Evolutionary conservation across 64 coral and sea anemone genomes (phyloP).

Genomic region (Montipora capricornis): DNA sequence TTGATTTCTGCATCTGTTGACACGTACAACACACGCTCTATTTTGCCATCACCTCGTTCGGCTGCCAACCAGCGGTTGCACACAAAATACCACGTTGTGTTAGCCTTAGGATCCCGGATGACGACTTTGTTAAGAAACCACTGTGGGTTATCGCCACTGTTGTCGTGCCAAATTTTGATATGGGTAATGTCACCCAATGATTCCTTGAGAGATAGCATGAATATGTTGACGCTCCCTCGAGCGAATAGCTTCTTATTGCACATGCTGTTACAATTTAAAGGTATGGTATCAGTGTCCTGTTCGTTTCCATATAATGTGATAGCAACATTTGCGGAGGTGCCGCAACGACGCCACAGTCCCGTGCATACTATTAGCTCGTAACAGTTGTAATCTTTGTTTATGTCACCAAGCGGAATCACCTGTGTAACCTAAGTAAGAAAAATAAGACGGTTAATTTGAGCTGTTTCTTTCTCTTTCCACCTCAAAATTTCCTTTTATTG

Average conservation of each 20-base stretch:
- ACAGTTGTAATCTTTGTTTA: constrained; percentile 22
- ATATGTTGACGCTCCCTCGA: constrained; percentile 80
- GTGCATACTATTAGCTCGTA: constrained; percentile 84
- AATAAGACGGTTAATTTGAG: background rate
- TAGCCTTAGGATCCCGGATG: constrained; percentile 69
- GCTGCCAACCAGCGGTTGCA: constrained; percentile 91
- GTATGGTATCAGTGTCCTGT: constrained; percentile 68
- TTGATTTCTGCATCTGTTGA: constrained; percentile 75
- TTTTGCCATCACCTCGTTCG: constrained; percentile 86
- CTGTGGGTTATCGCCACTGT: constrained; percentile 79
- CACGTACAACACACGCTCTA: constrained; percentile 75
- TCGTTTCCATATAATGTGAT: constrained; percentile 77
- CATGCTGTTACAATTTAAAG: constrained; percentile 76
- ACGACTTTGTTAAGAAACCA: constrained; percentile 83
- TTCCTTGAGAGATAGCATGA: constrained; percentile 34
- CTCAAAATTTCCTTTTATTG: too few species aligned
- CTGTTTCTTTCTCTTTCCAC: background rate
- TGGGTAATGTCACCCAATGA: constrained; percentile 60
- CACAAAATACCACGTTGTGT: constrained; percentile 81
- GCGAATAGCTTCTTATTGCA: constrained; percentile 87
- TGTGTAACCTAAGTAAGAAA: constrained; percentile 64
- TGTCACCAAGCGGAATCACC: constrained; percentile 62
- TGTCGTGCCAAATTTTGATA: constrained; percentile 85
- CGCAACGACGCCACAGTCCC: constrained; percentile 88
- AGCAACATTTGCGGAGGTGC: constrained; percentile 87